Base-by-base conservation (phyloP, 2,888 invertebrate species). In the Eristalis arbustorum region DNA sequence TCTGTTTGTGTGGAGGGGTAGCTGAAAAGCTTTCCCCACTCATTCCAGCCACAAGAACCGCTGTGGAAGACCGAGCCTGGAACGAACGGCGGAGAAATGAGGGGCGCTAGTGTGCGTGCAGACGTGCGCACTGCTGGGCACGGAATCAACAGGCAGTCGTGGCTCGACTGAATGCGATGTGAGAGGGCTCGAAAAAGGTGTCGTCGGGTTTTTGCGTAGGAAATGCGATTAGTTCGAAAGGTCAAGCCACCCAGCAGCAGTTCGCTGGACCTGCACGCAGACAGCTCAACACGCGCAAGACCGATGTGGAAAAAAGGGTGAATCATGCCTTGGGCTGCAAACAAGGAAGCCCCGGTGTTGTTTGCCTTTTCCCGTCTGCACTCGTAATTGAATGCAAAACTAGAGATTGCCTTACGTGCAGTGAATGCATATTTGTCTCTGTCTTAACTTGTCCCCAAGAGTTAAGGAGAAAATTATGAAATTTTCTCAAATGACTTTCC, bases 61-160 rank as follows among this genome's bases (percentile, higher is more conserved):
- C 10, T 87, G 22, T 72, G 62, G 82, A 66, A 82, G 67, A 8
- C 49, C 14, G 25, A 23, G 31, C 25, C 66, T 77, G 77, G 74
- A 84, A 76, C 10, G 28, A 3, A 1, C 31, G 57, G 18, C n/a
- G 59, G 66, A 67, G 23, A 37, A 13, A 67, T 64, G 64, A n/a
- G 25, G 64, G 23, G 49, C 59, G 69, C 71, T 22, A 61, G 13
- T 13, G 28, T 74, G 63, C 11, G 18, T n/a, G 8, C 66, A 42
- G 78, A 62, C 87, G 62, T 87, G 87, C 87, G 87, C 71, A 80
- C 5, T 6, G 57, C 61, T 10, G 4, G 14, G 34, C 13, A 49
- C 1, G 1, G 72, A 87, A 87, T 87, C 87, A 87, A 87, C 87
- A 87, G 87, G 87, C 87, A 79, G 87, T 85, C 81, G 81, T 78